Conservation (phyloP, 2,797 vertebrate genomes). For the Myioborus miniatus region DNA sequence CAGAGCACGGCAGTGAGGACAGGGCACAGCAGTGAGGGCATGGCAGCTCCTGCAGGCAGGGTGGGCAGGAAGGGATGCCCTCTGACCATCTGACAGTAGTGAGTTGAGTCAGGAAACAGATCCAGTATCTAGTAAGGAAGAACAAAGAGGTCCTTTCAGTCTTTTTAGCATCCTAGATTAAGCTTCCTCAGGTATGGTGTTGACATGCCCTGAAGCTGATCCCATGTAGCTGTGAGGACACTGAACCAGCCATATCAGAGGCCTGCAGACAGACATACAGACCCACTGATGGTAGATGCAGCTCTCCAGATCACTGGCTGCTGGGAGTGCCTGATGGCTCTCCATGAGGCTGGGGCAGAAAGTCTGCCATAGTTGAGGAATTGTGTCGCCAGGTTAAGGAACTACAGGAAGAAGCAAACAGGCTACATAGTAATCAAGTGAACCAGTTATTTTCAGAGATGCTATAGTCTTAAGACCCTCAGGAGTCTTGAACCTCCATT, state of each 20-base stretch:
- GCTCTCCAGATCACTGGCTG: neutral
- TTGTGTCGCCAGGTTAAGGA: neutral
- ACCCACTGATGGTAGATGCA: fast-evolving
- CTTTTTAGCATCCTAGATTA: neutral
- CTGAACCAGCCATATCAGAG: neutral
- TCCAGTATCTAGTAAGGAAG: neutral
- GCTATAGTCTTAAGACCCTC: neutral
- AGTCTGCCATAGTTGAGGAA: neutral
- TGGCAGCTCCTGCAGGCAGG: neutral
- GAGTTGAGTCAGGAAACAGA: neutral
- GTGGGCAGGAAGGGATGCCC: neutral
- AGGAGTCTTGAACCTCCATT: no score
- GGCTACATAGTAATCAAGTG: neutral
- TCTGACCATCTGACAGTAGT: neutral
- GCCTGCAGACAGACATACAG: neutral
- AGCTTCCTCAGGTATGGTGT: neutral
- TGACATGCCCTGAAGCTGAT: neutral
- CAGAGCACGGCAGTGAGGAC: no score
- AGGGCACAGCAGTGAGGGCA: neutral
- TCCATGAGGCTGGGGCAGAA: neutral
- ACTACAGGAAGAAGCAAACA: neutral
- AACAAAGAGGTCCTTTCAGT: neutral
- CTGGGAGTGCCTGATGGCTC: neutral
- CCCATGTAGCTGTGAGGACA: neutral
- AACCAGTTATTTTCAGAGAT: neutral